A percentile compares a stretch with the other conserved stretches of the same genome.
phyloP scores from a whole-genome alignment of 2,113 vertebrate species.

The Empidonax alnorum region DNA sequence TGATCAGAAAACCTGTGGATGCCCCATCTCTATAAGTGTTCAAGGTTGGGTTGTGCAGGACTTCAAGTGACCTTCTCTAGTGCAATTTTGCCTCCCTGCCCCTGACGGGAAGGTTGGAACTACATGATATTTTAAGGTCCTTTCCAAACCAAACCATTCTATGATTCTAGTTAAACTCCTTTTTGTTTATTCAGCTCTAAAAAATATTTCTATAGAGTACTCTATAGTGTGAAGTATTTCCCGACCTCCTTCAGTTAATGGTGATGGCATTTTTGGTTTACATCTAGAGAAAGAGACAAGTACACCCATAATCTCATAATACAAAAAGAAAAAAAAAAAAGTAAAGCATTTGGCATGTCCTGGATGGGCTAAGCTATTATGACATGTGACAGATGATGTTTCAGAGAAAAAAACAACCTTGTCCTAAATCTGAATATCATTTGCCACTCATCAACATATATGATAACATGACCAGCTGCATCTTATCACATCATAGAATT shows the following conservation, averaged over 20 bases:
- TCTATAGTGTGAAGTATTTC: neutral
- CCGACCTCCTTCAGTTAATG: neutral
- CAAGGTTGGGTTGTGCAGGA: accelerated
- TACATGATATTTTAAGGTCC: neutral
- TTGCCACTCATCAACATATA: neutral
- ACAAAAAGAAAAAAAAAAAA: accelerated
- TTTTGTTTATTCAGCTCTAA: neutral
- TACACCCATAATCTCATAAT: neutral
- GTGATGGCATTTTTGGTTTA: neutral
- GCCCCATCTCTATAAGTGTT: neutral
- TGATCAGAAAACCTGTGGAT: neutral
- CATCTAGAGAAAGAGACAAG: neutral
- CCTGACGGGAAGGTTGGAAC: accelerated
- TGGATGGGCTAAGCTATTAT: neutral
- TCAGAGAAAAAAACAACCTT: neutral
- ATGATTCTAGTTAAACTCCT: neutral
- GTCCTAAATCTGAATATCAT: neutral
- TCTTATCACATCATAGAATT: neutral
- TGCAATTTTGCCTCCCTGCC: neutral
- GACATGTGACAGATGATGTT: neutral
- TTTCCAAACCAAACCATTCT: neutral
- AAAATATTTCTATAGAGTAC: neutral
- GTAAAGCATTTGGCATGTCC: neutral
- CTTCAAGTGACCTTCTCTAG: neutral
- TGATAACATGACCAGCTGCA: neutral